phyloP scores from a whole-genome alignment of 2,888 invertebrate genomes.

The Ophion slaviceki region DNA sequence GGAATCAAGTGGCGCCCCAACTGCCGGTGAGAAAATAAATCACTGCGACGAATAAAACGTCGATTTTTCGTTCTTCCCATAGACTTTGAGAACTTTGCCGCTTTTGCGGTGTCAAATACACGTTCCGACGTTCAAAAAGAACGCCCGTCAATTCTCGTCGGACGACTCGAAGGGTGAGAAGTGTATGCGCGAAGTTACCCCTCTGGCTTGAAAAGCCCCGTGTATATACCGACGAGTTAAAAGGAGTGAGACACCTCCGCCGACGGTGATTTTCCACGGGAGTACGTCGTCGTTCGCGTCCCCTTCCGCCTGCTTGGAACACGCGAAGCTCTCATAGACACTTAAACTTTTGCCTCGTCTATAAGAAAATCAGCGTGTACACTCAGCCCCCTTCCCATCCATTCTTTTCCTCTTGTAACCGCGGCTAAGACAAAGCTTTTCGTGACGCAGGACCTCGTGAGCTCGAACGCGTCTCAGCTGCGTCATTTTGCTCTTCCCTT shows the following conservation, averaged over 20 bases:
- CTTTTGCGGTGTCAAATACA: no score
- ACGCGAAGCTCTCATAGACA: constrained; percentile 39
- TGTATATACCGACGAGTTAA: constrained; percentile 3
- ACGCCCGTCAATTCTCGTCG: neutral
- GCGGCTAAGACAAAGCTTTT: constrained; percentile 45
- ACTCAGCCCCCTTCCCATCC: neutral
- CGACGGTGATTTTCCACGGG: constrained; percentile 44
- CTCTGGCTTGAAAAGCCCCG: neutral
- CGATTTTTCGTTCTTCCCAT: neutral
- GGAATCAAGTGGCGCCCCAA: neutral
- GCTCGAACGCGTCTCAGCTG: constrained; percentile 25
- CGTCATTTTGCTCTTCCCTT: constrained; percentile 14
- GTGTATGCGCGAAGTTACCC: neutral
- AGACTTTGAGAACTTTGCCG: no score
- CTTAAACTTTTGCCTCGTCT: constrained; percentile 52
- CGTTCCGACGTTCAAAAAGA: neutral
- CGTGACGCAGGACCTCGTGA: constrained; percentile 19
- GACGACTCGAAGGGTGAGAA: neutral
- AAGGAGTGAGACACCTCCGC: constrained; percentile 4
- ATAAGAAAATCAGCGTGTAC: constrained; percentile 53
- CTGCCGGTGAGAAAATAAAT: neutral
- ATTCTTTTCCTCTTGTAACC: neutral
- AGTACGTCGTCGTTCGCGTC: constrained; percentile 31
- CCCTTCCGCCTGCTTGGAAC: constrained; percentile 34
- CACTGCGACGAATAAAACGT: neutral